Evolutionary conservation across 2,113 vertebrate species (phyloP), one percentile per base, ranked within the genome.

Genomic region (Lycaon pictus): DNA sequence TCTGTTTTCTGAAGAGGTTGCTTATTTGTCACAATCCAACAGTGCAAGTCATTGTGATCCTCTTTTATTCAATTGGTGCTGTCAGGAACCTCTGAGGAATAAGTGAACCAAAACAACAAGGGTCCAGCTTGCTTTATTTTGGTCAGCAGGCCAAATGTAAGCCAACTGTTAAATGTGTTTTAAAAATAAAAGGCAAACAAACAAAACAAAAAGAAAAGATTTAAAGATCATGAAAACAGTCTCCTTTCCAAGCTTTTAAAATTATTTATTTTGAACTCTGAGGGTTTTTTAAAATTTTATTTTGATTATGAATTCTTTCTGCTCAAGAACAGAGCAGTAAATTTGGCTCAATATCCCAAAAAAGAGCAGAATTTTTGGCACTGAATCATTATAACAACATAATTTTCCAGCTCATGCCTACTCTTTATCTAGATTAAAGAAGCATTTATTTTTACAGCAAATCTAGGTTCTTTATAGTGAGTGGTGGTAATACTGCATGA

Each of bases 301-400:
- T 98, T 98, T 92, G 95, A 58, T 96, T 43, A 27, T 85, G 69
- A 74, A 96, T 51, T 96, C 63, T 97, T 53, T 90, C 53, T 35
- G 37, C 32, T 90, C 16, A 22, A 87, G 67, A 96, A 84, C 29
- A 65, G 7, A 96, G 25, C n/a, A 43, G 93, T 88, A 96, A 95
- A 96, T 63, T 55, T 97, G 62, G 29, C 83, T 95, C 19, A 7
- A 2, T 2, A 72, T 60, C 74, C 53, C 51, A 97, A 88, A 97
- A 97, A 97, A 96, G 25, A 81, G 67, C 81, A 96, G 11, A 95
- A 74, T 60, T 97, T 67, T 85, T 98, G 91, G 10, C 69, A 97
- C 4, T 0, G 63, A 62, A 79, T 98, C 55, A 94, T 87, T 96
- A n/a, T 91, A 96, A 82, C 25, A 83, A 62, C 32, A 97, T 13